Evolutionary conservation across 2,113 vertebrate genomes (phyloP).

Genomic region (Psammodynastes pulverulentus): DNA sequence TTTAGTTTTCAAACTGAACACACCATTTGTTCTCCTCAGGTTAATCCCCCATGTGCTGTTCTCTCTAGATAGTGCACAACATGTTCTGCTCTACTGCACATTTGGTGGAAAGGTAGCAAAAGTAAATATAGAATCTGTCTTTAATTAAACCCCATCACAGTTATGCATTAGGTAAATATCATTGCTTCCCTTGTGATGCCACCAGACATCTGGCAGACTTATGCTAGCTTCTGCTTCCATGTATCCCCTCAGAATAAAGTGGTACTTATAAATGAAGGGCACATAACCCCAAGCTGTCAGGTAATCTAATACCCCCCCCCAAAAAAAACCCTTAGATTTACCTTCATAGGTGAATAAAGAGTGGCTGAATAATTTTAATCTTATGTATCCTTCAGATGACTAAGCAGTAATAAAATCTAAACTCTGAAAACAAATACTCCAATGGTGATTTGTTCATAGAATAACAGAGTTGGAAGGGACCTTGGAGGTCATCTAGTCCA

Average conservation of each 20-base stretch:
- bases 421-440: neutral
- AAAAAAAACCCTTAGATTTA: neutral
- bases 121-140: slow-evolving; percentile 49
- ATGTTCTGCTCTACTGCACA: slow-evolving; percentile 33
- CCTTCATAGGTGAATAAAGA: neutral
- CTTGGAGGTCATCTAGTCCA: too few relatives aligned
- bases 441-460: neutral
- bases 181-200: slow-evolving; percentile 43
- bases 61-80: neutral
- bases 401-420: neutral
- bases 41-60: slow-evolving; percentile 7
- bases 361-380: neutral
- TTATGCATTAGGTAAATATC: slow-evolving; percentile 59
- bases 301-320: neutral
- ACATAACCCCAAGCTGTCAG: slow-evolving; percentile 7
- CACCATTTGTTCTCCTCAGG: slow-evolving; percentile 32
- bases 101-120: slow-evolving; percentile 45
- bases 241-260: slow-evolving; percentile 13
- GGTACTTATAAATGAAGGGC: slow-evolving; percentile 2
- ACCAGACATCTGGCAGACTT: slow-evolving; percentile 51
- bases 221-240: slow-evolving; percentile 34
- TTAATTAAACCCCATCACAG: slow-evolving; percentile 59
- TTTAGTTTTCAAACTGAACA: slow-evolving; percentile 8
- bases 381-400: neutral
- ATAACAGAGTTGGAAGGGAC: too few relatives aligned